Percentiles rank a stretch among this genome's conserved stretches.
Conservation (phyloP, 1,140 invertebrate species). For the Brachionus calyciflorus region DNA sequence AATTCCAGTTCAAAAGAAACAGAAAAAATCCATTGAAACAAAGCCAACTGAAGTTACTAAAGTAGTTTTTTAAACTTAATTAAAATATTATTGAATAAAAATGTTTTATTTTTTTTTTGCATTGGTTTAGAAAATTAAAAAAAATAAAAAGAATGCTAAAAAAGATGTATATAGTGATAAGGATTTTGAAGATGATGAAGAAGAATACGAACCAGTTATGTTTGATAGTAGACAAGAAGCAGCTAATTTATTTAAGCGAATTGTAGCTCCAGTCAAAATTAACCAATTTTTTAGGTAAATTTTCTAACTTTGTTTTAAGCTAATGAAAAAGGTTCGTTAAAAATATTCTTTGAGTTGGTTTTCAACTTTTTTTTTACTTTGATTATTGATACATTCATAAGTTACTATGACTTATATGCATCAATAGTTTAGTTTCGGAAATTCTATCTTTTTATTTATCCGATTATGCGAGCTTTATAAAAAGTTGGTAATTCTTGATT, state of each 20-base stretch:
- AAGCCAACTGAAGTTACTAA: not conserved
- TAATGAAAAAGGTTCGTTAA: too few relatives aligned
- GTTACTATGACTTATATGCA: too few relatives aligned
- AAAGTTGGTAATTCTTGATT: too few relatives aligned
- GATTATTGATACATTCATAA: too few relatives aligned
- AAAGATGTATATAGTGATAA: not conserved
- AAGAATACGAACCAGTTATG: slow-evolving; percentile 32
- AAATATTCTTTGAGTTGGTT: too few relatives aligned
- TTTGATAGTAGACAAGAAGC: slow-evolving; percentile 41
- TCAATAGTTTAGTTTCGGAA: too few relatives aligned
- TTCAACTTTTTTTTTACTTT: too few relatives aligned
- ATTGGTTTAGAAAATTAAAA: not conserved
- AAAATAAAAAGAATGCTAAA: not conserved
- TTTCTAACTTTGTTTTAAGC: not conserved
- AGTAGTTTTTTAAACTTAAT: too few relatives aligned
- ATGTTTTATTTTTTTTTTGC: not conserved
- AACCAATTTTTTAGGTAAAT: slow-evolving; percentile 43
- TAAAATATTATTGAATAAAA: too few relatives aligned
- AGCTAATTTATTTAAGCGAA: slow-evolving; percentile 37
- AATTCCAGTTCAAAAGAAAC: not conserved
- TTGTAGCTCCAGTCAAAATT: slow-evolving; percentile 35
- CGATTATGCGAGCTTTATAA: too few relatives aligned
- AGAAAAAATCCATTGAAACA: not conserved
- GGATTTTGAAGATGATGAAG: slow-evolving; percentile 28
- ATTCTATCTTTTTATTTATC: too few relatives aligned